Evolutionary conservation across 2,797 vertebrate genomes (phyloP), one percentile per base, ranked within the genome.

Genomic region (Anguilla pacifica): DNA sequence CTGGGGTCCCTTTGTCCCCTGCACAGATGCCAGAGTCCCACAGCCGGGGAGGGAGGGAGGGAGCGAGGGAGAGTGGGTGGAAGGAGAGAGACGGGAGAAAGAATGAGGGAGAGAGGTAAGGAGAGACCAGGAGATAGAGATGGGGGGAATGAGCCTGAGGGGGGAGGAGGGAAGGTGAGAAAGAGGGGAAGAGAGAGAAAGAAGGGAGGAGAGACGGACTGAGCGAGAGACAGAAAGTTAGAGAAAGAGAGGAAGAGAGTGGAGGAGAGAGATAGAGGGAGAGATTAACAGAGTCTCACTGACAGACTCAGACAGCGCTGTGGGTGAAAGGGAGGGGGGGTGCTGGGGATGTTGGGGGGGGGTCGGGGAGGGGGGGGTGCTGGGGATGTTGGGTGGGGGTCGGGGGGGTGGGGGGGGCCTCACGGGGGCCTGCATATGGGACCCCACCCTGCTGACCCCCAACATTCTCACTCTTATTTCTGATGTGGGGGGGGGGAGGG

Each of bases 1-100:
- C 95, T 96, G 94, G 96, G 95, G 94, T 93, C 91, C 90, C 93
- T 91, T 95, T 95, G 95, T 96, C 95, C 95, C 93, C 87, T 53
- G 85, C 88, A 87, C 53, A 9, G 94, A 94, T 94, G 94, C 92
- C 93, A 92, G 85, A 85, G 90, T 88, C 64, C 87, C 11, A 61
- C 59, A n/a, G 64, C 6, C 22, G n/a, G 64, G n/a, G 22, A 67
- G 64, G 22, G 64, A 67, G 64, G 9, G 64, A 67, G 64, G 9
- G 28, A 31, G 9, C 3, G 67, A 72, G 3, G 9, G 67, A 72
- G 4, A 67, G 22, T 13, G 11, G 57, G 57, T 17, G 22, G 22
- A n/a, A 67, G 0, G 25, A 6, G 25, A 28, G 22, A 6, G 22
- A 91, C 86, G 89, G 93, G 90, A 89, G 90, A 84, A 3, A 61